Conservation (phyloP, 2,797 vertebrate genomes). For the Schizopygopsis pylzovi region DNA sequence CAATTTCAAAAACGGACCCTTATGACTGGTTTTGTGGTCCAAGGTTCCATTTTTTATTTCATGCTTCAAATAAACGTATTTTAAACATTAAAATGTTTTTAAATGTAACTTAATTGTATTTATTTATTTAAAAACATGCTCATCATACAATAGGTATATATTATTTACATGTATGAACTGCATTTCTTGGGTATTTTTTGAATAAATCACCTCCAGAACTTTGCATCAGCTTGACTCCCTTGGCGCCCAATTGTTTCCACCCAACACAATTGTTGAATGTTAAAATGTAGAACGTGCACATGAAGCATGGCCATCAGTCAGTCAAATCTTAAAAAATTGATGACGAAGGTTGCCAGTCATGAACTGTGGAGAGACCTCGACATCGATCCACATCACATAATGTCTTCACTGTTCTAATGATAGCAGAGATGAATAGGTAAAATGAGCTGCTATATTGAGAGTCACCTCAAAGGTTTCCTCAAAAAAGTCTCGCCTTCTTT, state of each 20-base stretch:
- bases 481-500: slow-evolving; percentile 18
- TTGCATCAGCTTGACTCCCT: neutral
- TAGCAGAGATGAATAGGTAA: neutral
- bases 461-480: slow-evolving; percentile 3
- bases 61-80: neutral
- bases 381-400: neutral
- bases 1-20: no score
- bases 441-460: neutral
- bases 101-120: neutral
- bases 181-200: neutral
- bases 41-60: neutral
- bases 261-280: slow-evolving; percentile 1
- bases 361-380: neutral
- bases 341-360: neutral
- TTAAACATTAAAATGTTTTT: neutral
- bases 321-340: slow-evolving; percentile 20
- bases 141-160: neutral
- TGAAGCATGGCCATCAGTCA: neutral
- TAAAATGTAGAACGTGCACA: slow-evolving; percentile 12
- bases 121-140: neutral
- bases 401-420: slow-evolving; percentile 33
- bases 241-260: neutral
- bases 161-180: neutral
- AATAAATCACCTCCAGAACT: neutral
- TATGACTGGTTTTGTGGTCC: no score